Base-by-base conservation (phyloP, 30 jellyfish, hydroid and myxozoan species). In the Pseudorhiza aurosa region DNA sequence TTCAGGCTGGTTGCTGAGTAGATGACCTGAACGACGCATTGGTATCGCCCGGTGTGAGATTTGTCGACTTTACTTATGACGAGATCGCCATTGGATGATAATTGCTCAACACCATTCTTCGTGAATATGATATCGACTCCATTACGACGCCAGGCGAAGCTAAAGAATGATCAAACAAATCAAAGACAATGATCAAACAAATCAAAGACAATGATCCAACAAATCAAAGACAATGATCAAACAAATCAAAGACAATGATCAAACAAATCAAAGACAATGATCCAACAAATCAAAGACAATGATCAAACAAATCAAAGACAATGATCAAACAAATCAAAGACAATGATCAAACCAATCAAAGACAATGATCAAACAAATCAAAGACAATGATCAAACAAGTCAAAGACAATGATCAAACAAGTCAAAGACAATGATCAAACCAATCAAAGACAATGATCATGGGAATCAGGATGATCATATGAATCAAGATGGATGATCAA, bases 81-180 rank as follows among this genome's bases (percentile, higher is more conserved):
- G 44, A 89, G 58, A 64, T 89, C 97, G 24, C 97, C 97, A 17
- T 47, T 63, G 19, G 35, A 19, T 6, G 90, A 42, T 27, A 82
- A 50, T 42, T 51, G 57, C 67, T 58, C 68, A 5, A 46, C 68
- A 1, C 56, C 72, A 6, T 49, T 53, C 55, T 60, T 35, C 8
- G 77, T 44, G 24, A 88, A 36, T 2, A 55, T 65, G 37, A 90
- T n/a, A 63, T 90, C 97, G 15, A 40, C 71, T 22, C 84, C 84
- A 39, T 83, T 75, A 75, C 85, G 75, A 15, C 43, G 55, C 97
- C 97, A 90, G 1, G 75, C 70, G 83, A 68, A 68, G 24, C 81
- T 68, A 39, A 43, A 26, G 43, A 18, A 22, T 43, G 3, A n/a
- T 47, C 25, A n/a, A 47, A 8, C 5, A 47, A 47, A 6, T 47